Base-by-base conservation (phyloP, 2,113 vertebrate genomes). In the Camelus dromedarius region DNA sequence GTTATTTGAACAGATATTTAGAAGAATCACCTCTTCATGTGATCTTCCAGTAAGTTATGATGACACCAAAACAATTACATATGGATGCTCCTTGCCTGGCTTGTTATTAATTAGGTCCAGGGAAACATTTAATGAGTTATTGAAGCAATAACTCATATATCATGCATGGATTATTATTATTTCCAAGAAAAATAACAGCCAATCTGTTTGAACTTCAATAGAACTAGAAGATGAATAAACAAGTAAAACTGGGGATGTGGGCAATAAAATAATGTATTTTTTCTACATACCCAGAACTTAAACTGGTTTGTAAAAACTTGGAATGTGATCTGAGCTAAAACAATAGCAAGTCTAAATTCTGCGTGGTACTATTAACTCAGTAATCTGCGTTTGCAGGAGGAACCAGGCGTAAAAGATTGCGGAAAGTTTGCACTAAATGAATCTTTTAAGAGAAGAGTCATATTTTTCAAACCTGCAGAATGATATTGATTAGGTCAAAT, bases 101-200 rank as follows among this genome's bases (percentile, higher is more conserved):
- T 69, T 77, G 91, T 97, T 96, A 64, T 97, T 98, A 97, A 98
- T 98, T 98, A 98, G 96, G 94, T 75, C 76, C 84, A 87, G 62
- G 72, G n/a, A 98, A 95, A 96, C 96, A 98, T 97, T 96, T 98
- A 95, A 98, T 98, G 97, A 98, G 89, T 75, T 73, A 70, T 88
- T 97, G 86, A 91, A 96, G 94, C 22, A 52, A 58, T 69, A 97
- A 97, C 48, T 84, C 81, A 22, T 72, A 89, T 88, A 91, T 30
- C 22, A 66, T 60, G 28, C 30, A 62, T 35, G 19, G 19, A 70
- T 35, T 94, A n/a, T 95, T 96, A 67, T 91, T 54, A n/a, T 98
- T 97, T 38, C 75, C 73, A 89, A 70, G 69, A 38, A 95, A 89
- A 86, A 35, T 46, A 64, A 70, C 24, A 73, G 38, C 8, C 52